Evolutionary conservation across 2,113 vertebrate genomes (phyloP).

Genomic region (Rhinolophus ferrumequinum): DNA sequence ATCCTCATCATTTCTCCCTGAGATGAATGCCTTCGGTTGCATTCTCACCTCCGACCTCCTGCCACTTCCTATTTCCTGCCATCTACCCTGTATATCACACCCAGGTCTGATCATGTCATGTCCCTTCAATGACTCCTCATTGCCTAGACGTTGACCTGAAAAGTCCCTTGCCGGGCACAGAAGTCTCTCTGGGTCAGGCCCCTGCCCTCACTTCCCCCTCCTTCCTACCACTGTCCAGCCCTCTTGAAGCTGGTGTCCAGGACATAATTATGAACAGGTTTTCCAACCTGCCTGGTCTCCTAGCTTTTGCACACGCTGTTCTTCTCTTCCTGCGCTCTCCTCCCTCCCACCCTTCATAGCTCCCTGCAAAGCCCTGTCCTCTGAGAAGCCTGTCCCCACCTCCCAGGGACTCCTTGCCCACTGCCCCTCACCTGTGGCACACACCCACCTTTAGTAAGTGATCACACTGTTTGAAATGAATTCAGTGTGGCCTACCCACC

Average conservation of each 20-base stretch:
- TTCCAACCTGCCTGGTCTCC: not conserved
- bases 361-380: not conserved
- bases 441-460: too few species aligned
- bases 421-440: fast-evolving
- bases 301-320: fast-evolving
- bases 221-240: not conserved
- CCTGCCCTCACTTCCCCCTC: not conserved
- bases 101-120: not conserved
- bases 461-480: not conserved
- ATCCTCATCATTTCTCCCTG: not conserved
- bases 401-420: not conserved
- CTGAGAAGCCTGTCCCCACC: not conserved
- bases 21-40: not conserved
- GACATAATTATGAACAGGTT: fast-evolving
- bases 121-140: not conserved
- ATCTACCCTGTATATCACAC: fast-evolving
- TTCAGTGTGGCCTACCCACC: not conserved
- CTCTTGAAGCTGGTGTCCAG: not conserved
- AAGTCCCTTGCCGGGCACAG: not conserved
- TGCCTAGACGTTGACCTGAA: too few species aligned
- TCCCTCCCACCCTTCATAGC: not conserved
- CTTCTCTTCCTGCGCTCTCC: not conserved
- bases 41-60: not conserved
- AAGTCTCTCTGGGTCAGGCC: not conserved
- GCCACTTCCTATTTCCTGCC: not conserved